Base-by-base conservation (phyloP, 1,140 invertebrate species). In the Calliopsis andreniformis region DNA sequence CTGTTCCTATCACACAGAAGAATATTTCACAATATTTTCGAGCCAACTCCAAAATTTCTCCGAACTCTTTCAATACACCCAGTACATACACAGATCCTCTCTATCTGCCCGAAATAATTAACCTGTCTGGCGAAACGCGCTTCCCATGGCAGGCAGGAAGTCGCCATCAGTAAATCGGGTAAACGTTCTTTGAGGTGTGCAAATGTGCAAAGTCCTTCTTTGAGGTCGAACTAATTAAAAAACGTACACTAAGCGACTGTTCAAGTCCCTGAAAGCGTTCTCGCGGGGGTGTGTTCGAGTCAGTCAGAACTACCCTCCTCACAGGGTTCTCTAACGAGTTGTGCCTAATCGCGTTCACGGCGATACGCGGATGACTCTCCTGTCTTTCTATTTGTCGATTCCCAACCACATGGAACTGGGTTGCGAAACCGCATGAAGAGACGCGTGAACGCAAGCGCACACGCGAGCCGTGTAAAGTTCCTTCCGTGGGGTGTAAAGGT, bases 371-470 rank as follows among this genome's bases (percentile, higher is more conserved):
- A 28, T n/a, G 30, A 28, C 14, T 20, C 23, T 61, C 58, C 32
- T 61, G 45, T 47, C 75, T 83, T 83, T 83, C 63, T 63, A 49
- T 75, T 79, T 53, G 80, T 49, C 69, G 70, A 76, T 79, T 70
- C 12, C 55, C 42, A 45, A 63, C 69, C 80, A 76, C 76, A 75
- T 70, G 70, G 76, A 75, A 83, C 51, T 39, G 70, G 69, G 53
- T 79, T 83, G 80, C 69, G 61, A 79, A 83, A 83, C 47, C 55
- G 47, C 66, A 72, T 72, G 42, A 72, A 63, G 76, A 58, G 69
- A 64, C 6, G 39, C 67, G 42, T 30, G 51, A n/a, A 59, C 43
- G 56, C 62, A 67, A n/a, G 14, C 78, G 58, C 58, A 14, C 47
- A 55, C 56, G 47, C 51, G 64, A 30, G 32, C n/a, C 8, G 49